These are phyloP conservation scores for Dermatemys mawii DNA, from an alignment of 2,113 vertebrate genomes.

Conservation along the genomic window DNA sequence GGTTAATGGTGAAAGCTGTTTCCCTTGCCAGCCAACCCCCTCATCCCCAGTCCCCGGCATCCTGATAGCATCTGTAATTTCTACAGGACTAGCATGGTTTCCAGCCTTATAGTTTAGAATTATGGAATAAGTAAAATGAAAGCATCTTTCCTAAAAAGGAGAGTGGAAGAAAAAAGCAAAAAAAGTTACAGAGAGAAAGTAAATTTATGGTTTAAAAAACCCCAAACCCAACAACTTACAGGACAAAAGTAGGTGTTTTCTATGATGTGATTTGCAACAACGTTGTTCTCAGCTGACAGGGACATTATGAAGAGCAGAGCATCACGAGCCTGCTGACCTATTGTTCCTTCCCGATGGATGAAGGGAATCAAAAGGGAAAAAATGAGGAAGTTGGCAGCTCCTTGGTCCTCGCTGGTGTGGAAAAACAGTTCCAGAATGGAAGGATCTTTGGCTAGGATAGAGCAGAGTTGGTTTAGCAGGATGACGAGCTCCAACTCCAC, in stretches of 20 bases:
- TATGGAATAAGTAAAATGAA: not conserved
- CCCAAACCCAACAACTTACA: conserved; percentile 78
- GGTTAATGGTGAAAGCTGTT: not conserved
- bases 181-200: not conserved
- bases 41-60: too few species aligned
- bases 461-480: conserved; percentile 94
- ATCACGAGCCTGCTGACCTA: conserved; percentile 96
- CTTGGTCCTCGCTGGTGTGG: conserved; percentile 97
- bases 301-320: conserved; percentile 96
- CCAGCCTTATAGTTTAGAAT: not conserved
- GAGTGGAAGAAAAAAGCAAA: not conserved
- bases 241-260: conserved; percentile 98
- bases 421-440: conserved; percentile 96
- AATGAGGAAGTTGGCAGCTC: conserved; percentile 97
- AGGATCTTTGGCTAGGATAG: conserved; percentile 92
- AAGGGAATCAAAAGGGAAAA: conserved; percentile 97
- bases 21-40: not conserved
- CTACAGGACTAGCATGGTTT: not conserved
- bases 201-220: not conserved
- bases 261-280: conserved; percentile 91
- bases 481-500: conserved; percentile 93
- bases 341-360: conserved; percentile 93
- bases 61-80: not conserved
- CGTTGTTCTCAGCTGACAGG: conserved; percentile 91
- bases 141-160: not conserved